A percentile compares a stretch with the other conserved stretches of the same genome.
Evolutionary conservation across 2,797 vertebrate species (phyloP).

Genomic region (Oophaga sylvatica): DNA sequence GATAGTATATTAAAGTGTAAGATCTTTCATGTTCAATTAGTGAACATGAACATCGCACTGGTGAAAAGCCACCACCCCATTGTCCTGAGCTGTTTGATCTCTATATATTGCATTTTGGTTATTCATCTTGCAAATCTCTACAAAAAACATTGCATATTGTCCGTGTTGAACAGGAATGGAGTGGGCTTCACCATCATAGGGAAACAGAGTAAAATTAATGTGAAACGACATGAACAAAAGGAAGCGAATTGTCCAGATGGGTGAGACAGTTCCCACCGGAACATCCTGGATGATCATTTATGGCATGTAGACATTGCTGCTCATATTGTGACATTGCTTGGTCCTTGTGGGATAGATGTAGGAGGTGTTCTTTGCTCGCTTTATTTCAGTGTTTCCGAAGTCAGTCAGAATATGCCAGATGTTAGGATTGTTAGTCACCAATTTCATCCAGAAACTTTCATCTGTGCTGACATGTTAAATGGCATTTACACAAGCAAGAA

Average conservation of each 20-base stretch:
- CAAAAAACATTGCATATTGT: background rate
- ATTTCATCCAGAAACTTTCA: background rate
- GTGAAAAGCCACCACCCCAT: background rate
- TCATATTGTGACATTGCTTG: constrained; percentile 10
- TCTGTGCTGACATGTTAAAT: constrained; percentile 17
- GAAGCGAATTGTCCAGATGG: constrained; percentile 3
- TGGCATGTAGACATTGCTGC: background rate
- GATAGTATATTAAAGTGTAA: constrained; percentile 1
- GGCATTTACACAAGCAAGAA: background rate
- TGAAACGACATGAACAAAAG: background rate
- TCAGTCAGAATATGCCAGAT: constrained; percentile 15
- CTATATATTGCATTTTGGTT: background rate
- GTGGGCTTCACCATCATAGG: background rate
- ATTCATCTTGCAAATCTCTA: background rate
- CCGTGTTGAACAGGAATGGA: background rate
- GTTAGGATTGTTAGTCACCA: constrained; percentile 1
- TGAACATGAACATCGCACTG: background rate
- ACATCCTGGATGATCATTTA: constrained; percentile 4
- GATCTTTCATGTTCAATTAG: constrained; percentile 13
- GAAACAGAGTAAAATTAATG: constrained; percentile 4
- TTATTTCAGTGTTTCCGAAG: constrained; percentile 70
- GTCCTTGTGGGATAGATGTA: constrained; percentile 66
- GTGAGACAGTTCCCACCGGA: constrained; percentile 1
- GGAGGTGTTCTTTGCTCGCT: constrained; percentile 73
- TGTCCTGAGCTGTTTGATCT: background rate